These are phyloP conservation scores for Phataginus tetradactyla DNA, from an alignment of 2,797 vertebrate species.

Conservation along the genomic window DNA sequence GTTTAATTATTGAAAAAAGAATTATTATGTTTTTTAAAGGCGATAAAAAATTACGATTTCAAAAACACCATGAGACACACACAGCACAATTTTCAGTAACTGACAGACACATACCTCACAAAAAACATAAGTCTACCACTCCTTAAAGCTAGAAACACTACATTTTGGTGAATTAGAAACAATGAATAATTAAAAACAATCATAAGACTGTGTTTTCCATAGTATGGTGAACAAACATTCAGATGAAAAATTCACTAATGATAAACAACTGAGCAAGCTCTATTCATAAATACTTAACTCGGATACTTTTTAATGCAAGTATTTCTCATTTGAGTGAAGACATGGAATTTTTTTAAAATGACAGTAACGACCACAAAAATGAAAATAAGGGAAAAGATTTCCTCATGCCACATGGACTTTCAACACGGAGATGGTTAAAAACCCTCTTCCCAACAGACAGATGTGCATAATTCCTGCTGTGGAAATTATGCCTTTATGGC, in stretches of 20 bases:
- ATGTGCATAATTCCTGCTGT: conserved; percentile 72
- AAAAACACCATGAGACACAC: conserved; percentile 81
- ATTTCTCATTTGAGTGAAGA: conserved; percentile 70
- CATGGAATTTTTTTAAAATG: conserved; percentile 54
- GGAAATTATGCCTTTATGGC: conserved; percentile 74
- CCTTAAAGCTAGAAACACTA: conserved; percentile 83
- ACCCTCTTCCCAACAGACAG: conserved; percentile 77
- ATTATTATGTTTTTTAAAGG: conserved; percentile 84
- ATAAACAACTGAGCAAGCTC: conserved; percentile 62
- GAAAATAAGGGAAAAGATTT: conserved; percentile 80
- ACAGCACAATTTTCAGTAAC: conserved; percentile 75
- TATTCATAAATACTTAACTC: conserved; percentile 77
- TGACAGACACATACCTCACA: conserved; percentile 81
- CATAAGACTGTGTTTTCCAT: conserved; percentile 77
- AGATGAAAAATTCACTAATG: conserved; percentile 76
- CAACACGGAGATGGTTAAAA: conserved; percentile 75
- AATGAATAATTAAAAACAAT: conserved; percentile 82
- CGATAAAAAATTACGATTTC: conserved; percentile 76
- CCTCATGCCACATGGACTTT: conserved; percentile 81
- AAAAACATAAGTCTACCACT: conserved; percentile 80
- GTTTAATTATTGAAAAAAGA: conserved; percentile 90
- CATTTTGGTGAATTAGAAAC: conserved; percentile 83
- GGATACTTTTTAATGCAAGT: conserved; percentile 76
- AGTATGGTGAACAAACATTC: conserved; percentile 82
- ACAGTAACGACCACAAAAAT: conserved; percentile 60